Conservation (phyloP, 2,888 invertebrate species). For the Polymixis flavicincta region DNA sequence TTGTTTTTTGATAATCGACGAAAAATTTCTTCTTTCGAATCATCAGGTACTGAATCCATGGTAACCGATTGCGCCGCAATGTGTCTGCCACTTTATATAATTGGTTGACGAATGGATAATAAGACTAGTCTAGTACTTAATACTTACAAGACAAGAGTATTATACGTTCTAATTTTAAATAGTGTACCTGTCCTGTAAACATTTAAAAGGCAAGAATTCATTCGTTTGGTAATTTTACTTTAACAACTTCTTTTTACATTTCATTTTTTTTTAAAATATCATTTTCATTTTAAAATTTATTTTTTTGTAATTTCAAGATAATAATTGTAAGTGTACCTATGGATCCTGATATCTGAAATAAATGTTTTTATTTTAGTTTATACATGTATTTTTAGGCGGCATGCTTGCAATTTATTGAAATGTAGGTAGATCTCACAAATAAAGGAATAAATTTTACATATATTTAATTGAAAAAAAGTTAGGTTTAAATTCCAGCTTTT, state of each 20-base stretch:
- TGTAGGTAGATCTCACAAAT: neutral
- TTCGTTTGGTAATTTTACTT: neutral
- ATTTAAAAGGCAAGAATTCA: neutral
- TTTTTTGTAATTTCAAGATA: too few relatives aligned
- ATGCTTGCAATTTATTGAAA: neutral
- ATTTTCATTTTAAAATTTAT: too few relatives aligned
- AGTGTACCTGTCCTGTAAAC: neutral
- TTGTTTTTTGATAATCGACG: too few relatives aligned
- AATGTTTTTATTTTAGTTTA: too few relatives aligned
- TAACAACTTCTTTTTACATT: too few relatives aligned
- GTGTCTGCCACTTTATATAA: neutral
- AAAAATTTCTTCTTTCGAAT: too few relatives aligned
- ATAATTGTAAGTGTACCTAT: too few relatives aligned
- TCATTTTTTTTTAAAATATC: too few relatives aligned
- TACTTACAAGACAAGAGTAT: neutral
- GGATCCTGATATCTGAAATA: too few relatives aligned
- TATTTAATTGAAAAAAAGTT: neutral
- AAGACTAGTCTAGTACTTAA: neutral
- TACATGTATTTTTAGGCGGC: neutral
- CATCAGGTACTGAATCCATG: too few relatives aligned
- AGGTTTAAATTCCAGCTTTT: neutral
- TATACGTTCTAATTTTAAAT: slow-evolving; percentile 4
- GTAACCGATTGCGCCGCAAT: too few relatives aligned
- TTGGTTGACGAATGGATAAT: neutral
- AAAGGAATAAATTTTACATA: neutral